phyloP scores from a whole-genome alignment of 2,797 vertebrate species.

The Phataginus tetradactyla region DNA sequence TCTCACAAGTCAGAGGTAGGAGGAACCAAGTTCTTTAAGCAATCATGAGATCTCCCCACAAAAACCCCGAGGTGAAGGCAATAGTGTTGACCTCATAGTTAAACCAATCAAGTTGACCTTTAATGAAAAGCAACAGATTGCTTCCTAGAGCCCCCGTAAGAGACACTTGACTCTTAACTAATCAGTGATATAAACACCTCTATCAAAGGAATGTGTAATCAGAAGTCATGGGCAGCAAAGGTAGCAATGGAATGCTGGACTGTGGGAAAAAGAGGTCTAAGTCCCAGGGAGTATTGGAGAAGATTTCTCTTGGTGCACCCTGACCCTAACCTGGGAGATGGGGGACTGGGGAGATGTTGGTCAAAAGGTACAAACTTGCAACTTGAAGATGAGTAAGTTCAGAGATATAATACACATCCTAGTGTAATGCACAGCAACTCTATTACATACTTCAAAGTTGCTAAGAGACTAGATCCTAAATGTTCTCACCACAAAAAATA shows the following conservation, averaged over 20 bases:
- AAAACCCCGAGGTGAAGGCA: background rate
- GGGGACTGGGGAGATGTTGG: background rate
- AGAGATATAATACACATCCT: background rate
- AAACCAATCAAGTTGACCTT: slow-evolving; percentile 6
- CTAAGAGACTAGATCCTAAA: background rate
- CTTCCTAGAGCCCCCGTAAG: background rate
- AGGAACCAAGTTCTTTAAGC: background rate
- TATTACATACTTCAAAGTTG: background rate
- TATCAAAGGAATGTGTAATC: background rate
- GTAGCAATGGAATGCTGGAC: too few species aligned
- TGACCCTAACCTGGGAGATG: fast-evolving
- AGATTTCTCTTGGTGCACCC: background rate
- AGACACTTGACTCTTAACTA: background rate
- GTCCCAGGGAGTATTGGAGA: background rate
- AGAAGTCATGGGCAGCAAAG: background rate
- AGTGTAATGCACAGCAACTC: background rate
- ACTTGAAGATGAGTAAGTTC: background rate
- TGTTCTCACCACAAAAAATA: background rate
- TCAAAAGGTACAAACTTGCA: background rate
- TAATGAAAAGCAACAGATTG: background rate
- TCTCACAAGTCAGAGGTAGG: background rate
- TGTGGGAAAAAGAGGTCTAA: background rate
- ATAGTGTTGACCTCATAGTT: background rate
- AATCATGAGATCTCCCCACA: background rate
- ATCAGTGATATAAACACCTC: slow-evolving; percentile 14